A percentile compares a stretch with the other conserved stretches of the same genome.
Evolutionary conservation across 1,140 invertebrate species (phyloP).

Genomic region (Conopomorpha cramerella): DNA sequence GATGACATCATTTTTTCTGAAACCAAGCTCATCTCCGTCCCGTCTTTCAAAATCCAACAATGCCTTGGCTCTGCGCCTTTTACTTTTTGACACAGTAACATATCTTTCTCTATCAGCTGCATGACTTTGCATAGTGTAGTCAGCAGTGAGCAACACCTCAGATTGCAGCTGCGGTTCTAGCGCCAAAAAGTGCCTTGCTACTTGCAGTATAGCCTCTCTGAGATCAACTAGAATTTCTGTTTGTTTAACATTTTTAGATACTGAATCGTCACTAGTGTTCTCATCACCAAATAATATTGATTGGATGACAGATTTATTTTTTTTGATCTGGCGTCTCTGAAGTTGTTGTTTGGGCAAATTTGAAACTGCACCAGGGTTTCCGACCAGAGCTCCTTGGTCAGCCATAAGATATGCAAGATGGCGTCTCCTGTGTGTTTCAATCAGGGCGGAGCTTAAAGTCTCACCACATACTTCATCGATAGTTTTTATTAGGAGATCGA

Average conservation of each 20-base stretch:
- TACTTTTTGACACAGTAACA: slow-evolving; percentile 85
- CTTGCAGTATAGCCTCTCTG: slow-evolving; percentile 90
- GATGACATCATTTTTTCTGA: slow-evolving; percentile 97
- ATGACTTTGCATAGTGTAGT: slow-evolving; percentile 96
- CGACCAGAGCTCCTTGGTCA: slow-evolving; percentile 90
- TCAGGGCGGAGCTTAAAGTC: slow-evolving; percentile 81
- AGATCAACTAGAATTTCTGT: slow-evolving; percentile 93
- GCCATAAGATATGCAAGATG: slow-evolving; percentile 96
- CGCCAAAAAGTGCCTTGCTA: slow-evolving; percentile 87
- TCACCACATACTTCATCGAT: slow-evolving; percentile 63
- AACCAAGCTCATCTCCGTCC: slow-evolving; percentile 98
- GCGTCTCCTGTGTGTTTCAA: slow-evolving; percentile 88
- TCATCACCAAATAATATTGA: slow-evolving; percentile 84
- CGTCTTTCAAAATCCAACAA: slow-evolving; percentile 96
- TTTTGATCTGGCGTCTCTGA: slow-evolving; percentile 82
- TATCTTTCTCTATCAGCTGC: slow-evolving; percentile 92
- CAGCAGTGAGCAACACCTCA: slow-evolving; percentile 81
- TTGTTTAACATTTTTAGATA: slow-evolving; percentile 97
- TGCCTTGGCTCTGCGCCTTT: slow-evolving; percentile 92
- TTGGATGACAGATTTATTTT: slow-evolving; percentile 89
- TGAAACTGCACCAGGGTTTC: slow-evolving; percentile 84
- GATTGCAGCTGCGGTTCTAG: slow-evolving; percentile 75
- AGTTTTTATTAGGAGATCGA: slow-evolving; percentile 69
- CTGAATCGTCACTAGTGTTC: slow-evolving; percentile 78
- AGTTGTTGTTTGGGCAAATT: slow-evolving; percentile 93